Percentiles rank a stretch among this genome's conserved stretches.
Conservation (phyloP, 2,797 vertebrate species). For the Gymnodraco acuticeps region DNA sequence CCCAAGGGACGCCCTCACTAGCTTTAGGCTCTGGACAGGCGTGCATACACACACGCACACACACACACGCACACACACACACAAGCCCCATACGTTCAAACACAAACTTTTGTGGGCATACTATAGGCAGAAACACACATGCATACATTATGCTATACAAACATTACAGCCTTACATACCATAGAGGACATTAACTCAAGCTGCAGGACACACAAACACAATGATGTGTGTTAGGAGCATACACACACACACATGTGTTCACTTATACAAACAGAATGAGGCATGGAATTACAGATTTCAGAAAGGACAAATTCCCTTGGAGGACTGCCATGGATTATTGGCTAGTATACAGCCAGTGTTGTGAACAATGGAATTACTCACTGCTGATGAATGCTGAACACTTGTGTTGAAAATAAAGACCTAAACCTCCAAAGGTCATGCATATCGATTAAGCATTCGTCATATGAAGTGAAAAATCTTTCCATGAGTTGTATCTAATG, state of each 20-base stretch:
- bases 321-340: slow-evolving; percentile 64
- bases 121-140: slow-evolving; percentile 8
- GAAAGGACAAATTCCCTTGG: slow-evolving; percentile 57
- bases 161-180: neutral
- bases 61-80: slow-evolving; percentile 38
- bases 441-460: slow-evolving; percentile 13
- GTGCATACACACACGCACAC: slow-evolving; percentile 41
- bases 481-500: neutral
- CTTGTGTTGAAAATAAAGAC: slow-evolving; percentile 34
- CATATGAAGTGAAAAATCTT: slow-evolving; percentile 18
- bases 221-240: slow-evolving; percentile 5
- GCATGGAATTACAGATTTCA: slow-evolving; percentile 63
- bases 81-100: slow-evolving; percentile 45
- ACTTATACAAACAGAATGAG: slow-evolving; percentile 36
- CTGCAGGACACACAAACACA: slow-evolving; percentile 1
- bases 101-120: slow-evolving; percentile 35
- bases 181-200: slow-evolving; percentile 10
- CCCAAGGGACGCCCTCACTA: slow-evolving; percentile 70
- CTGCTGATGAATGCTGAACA: slow-evolving; percentile 33
- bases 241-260: slow-evolving; percentile 10
- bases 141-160: neutral
- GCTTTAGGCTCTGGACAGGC: slow-evolving; percentile 52
- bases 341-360: slow-evolving; percentile 34
- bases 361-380: slow-evolving; percentile 46
- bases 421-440: slow-evolving; percentile 36